These are phyloP conservation scores for Corythaeola cristata DNA, from an alignment of 2,113 vertebrate species.

Conservation along the genomic window DNA sequence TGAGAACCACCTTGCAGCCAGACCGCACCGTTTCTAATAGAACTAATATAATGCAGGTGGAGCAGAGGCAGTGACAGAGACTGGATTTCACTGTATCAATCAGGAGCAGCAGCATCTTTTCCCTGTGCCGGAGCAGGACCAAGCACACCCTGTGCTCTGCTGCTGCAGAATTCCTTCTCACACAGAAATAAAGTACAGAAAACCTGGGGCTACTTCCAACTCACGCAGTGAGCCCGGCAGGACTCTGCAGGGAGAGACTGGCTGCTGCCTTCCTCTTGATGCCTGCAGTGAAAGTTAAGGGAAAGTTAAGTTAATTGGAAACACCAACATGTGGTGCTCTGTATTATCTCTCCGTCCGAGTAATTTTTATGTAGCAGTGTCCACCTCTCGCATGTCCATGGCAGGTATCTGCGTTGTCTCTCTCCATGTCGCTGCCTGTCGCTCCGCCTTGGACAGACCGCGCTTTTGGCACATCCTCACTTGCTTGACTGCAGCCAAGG, in stretches of 20 bases:
- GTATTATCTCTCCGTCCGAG: rapidly evolving
- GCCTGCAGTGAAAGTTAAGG: not conserved
- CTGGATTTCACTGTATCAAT: not conserved
- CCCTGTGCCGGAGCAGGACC: not conserved
- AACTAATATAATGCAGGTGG: rapidly evolving
- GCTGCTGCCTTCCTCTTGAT: not conserved
- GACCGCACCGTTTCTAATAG: not conserved
- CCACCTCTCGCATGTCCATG: rapidly evolving
- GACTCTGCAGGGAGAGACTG: not conserved
- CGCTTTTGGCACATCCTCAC: not conserved
- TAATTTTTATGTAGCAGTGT: no score
- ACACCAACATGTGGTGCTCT: not conserved
- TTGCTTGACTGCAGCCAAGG: not conserved
- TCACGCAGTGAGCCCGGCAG: not conserved
- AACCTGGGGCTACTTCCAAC: not conserved
- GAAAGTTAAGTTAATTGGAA: not conserved
- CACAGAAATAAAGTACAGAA: not conserved
- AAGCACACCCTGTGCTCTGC: not conserved
- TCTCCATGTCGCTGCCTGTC: not conserved
- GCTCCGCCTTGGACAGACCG: not conserved
- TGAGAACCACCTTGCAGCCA: not conserved
- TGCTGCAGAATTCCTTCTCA: not conserved
- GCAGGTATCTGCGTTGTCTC: not conserved
- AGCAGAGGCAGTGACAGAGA: not conserved
- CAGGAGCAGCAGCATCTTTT: not conserved